phyloP scores from a whole-genome alignment of 2,797 vertebrate species.

The Rhinatrema bivittatum region DNA sequence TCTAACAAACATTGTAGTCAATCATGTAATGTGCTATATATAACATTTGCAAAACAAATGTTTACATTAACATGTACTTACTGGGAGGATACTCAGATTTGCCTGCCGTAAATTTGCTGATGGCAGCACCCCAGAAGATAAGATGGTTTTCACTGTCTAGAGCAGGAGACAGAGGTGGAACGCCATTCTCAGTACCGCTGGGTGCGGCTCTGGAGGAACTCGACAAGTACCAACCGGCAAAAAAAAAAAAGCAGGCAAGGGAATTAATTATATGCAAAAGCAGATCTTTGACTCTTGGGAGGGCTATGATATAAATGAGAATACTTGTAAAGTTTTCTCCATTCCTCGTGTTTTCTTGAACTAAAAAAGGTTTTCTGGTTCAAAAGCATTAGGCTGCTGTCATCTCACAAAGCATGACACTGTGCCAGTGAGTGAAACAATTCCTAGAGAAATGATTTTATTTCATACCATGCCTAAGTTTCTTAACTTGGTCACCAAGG shows the following conservation, averaged over 20 bases:
- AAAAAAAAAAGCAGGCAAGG: slow-evolving; percentile 56
- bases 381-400: no score
- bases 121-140: slow-evolving; percentile 61
- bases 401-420: no score
- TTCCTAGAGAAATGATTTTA: no score
- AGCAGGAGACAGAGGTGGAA: slow-evolving; percentile 54
- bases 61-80: slow-evolving; percentile 24
- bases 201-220: slow-evolving; percentile 57
- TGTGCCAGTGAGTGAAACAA: no score
- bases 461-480: no score
- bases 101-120: slow-evolving; percentile 52
- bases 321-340: slow-evolving; percentile 37
- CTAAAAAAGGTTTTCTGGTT: slow-evolving; percentile 18
- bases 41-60: slow-evolving; percentile 50
- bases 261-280: slow-evolving; percentile 60
- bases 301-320: slow-evolving; percentile 23
- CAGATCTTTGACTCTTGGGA: slow-evolving; percentile 40
- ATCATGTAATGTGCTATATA: background rate
- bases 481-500: no score
- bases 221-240: slow-evolving; percentile 63
- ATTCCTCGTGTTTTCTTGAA: slow-evolving; percentile 29
- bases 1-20: no score
- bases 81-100: slow-evolving; percentile 43
- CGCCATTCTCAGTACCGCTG: slow-evolving; percentile 49
- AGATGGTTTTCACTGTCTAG: slow-evolving; percentile 65